These are phyloP conservation scores for Carcharodon carcharias DNA, from an alignment of 2,797 vertebrate genomes.

Conservation along the genomic window DNA sequence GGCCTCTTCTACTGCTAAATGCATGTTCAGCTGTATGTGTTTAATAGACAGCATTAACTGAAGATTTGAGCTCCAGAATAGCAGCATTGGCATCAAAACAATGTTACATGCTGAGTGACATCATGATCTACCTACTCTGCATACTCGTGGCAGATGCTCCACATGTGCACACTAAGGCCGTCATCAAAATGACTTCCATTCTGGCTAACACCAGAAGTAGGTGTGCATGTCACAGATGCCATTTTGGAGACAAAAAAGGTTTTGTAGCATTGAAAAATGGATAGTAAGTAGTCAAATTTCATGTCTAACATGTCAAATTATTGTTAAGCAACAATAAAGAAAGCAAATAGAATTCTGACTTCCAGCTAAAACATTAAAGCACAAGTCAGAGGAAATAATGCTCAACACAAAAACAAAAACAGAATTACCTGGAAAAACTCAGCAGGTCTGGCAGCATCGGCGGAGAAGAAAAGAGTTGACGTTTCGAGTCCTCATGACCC, in stretches of 20 bases:
- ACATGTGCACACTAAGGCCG: neutral
- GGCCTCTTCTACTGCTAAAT: neutral
- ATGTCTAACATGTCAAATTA: neutral
- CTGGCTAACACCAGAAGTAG: neutral
- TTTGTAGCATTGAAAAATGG: neutral
- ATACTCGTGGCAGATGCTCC: neutral
- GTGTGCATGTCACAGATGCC: too few relatives aligned
- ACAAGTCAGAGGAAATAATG: neutral
- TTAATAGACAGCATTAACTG: neutral
- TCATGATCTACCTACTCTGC: neutral
- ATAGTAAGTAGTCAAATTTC: neutral
- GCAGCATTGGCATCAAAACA: neutral
- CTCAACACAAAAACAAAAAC: too few relatives aligned
- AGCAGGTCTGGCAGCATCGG: too few relatives aligned
- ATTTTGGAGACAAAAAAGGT: neutral
- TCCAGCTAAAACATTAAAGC: neutral
- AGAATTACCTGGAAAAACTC: too few relatives aligned
- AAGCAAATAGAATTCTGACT: neutral
- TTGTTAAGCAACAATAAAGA: neutral
- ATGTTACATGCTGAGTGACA: neutral
- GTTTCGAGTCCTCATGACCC: too few relatives aligned
- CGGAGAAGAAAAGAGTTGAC: too few relatives aligned
- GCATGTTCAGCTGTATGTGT: neutral
- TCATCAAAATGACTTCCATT: neutral
- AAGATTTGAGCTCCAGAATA: neutral